Evolutionary conservation across 2,888 invertebrate genomes (phyloP).

Genomic region (Adelognathus sp.): DNA sequence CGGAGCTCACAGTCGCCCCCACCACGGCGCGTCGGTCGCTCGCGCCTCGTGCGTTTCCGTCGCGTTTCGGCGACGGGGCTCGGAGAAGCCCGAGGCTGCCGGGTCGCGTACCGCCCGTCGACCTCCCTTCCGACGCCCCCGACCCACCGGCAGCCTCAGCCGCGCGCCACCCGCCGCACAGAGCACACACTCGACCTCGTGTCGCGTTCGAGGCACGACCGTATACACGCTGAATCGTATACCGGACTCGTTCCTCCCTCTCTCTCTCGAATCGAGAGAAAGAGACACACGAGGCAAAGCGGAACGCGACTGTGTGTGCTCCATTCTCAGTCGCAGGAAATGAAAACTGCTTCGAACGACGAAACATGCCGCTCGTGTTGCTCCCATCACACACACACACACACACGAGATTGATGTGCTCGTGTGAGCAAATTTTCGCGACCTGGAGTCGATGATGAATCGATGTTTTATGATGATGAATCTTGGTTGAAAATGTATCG

Average conservation of each 20-base stretch:
- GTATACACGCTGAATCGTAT: constrained; percentile 46
- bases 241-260: constrained; percentile 9
- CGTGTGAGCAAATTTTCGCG: too few relatives aligned
- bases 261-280: not conserved
- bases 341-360: constrained; percentile 37
- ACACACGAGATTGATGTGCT: not conserved
- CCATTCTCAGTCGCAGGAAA: constrained; percentile 47
- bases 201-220: constrained; percentile 65
- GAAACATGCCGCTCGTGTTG: not conserved
- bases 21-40: constrained; percentile 30
- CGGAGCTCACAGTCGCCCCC: constrained; percentile 20
- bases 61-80: constrained; percentile 26
- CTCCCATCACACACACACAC: not conserved
- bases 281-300: constrained; percentile 2
- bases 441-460: too few relatives aligned
- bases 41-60: constrained; percentile 65
- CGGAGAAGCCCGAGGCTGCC: not conserved
- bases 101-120: constrained; percentile 23
- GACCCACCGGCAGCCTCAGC: constrained; percentile 20
- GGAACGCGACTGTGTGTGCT: constrained; percentile 18
- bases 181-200: constrained; percentile 81
- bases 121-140: constrained; percentile 53
- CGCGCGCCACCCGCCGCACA: constrained; percentile 36
- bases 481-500: too few relatives aligned
- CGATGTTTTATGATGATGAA: too few relatives aligned